phyloP scores from a whole-genome alignment of 2,113 vertebrate genomes.

The Chaetorhynchus papuensis region DNA sequence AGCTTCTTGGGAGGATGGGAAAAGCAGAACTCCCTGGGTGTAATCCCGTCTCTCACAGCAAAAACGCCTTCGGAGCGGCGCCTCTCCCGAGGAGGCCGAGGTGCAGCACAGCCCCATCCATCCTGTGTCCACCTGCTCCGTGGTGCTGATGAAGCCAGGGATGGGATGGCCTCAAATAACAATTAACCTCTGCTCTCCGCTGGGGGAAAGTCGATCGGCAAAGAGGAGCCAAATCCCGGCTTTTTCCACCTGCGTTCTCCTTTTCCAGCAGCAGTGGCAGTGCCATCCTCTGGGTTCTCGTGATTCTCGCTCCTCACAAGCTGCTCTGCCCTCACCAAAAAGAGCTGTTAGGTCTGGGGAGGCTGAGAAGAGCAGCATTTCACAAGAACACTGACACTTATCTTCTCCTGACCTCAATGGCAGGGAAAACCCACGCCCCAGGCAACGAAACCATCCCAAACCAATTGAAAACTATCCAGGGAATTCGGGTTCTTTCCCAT shows the following conservation, averaged over 20 bases:
- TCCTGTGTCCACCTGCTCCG: background rate
- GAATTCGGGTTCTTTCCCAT: background rate
- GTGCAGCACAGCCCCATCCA: background rate
- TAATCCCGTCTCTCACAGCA: background rate
- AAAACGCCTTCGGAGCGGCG: background rate
- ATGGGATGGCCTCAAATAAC: background rate
- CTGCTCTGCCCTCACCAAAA: background rate
- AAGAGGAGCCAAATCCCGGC: background rate
- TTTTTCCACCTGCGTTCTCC: background rate
- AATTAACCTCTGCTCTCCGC: background rate
- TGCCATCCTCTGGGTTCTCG: background rate
- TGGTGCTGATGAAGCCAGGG: background rate
- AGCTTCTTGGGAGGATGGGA: background rate
- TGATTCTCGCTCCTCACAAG: background rate
- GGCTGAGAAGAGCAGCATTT: background rate
- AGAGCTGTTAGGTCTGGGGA: background rate
- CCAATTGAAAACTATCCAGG: rapidly evolving
- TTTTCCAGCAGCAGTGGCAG: background rate
- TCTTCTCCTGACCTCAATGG: background rate
- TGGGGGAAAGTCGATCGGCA: background rate
- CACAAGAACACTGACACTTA: background rate
- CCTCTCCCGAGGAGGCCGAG: background rate
- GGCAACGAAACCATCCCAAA: background rate
- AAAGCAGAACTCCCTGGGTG: background rate
- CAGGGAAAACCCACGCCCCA: background rate